These are phyloP conservation scores for Macrochelys suwanniensis DNA, from an alignment of 2,797 vertebrate species.

Conservation along the genomic window DNA sequence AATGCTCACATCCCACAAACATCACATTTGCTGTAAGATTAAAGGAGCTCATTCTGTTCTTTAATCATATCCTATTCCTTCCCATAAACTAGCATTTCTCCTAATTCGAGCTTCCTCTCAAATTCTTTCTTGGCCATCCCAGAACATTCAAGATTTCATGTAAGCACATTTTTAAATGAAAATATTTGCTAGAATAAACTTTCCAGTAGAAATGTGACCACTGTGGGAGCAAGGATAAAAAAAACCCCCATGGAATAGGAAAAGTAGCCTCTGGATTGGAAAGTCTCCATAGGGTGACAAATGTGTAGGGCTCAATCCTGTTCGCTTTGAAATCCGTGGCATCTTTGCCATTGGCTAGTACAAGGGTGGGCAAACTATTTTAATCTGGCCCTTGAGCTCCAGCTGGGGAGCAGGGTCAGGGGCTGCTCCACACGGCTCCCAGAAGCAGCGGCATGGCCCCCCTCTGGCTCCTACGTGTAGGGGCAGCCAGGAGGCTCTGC, in stretches of 20 bases:
- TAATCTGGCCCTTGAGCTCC: too few relatives aligned
- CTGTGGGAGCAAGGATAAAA: background rate
- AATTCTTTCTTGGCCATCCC: background rate
- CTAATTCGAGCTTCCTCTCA: conserved; percentile 5
- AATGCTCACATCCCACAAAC: conserved; percentile 30
- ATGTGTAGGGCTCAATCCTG: rapidly evolving
- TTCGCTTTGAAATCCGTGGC: background rate
- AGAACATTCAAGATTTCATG: conserved; percentile 12
- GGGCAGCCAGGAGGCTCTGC: too few relatives aligned
- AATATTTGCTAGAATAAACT: background rate
- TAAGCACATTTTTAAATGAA: background rate
- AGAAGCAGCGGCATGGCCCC: too few relatives aligned
- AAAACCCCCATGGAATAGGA: background rate
- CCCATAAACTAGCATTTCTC: background rate
- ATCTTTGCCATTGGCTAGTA: background rate
- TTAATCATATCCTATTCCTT: conserved; percentile 33
- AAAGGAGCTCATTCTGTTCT: conserved; percentile 46
- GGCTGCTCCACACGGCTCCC: too few relatives aligned
- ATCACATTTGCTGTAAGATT: conserved; percentile 12
- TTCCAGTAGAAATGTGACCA: background rate
- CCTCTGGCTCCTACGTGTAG: too few relatives aligned
- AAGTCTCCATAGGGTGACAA: background rate
- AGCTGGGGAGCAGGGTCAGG: too few relatives aligned
- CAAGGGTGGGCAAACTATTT: too few relatives aligned
- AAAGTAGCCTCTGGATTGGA: background rate